Evolutionary conservation across 2,888 invertebrate species (phyloP), one percentile per base, ranked within the genome.

Genomic region (Anodontia alba): DNA sequence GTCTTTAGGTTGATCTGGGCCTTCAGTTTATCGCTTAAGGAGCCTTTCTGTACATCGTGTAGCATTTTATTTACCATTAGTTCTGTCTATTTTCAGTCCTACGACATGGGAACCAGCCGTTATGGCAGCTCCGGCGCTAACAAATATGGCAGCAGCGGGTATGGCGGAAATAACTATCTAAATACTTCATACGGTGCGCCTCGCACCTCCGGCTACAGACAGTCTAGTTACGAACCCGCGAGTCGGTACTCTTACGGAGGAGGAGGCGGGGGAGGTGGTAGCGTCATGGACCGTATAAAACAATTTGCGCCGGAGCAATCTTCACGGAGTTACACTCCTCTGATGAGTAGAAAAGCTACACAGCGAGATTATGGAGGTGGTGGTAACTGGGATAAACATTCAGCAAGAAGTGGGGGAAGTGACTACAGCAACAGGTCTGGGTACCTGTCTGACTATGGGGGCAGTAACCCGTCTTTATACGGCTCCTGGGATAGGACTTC

Each of bases 401-500:
- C 89, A 15, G 73, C 85, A 23, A 76, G 87, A 62, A 88, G 86
- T 83, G 84, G 83, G 26, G 83, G 85, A 17, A 87, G 87, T 66
- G 92, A 92, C 75, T 87, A 90, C 31, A 90, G 89, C 78, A 89
- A 84, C 66, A 86, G 88, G 54, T 91, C 91, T 31, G 92, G 92
- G 33, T 92, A 92, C 84, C 85, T 92, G 82, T 93, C 92, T 8
- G 92, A 93, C 84, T 92, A 90, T 80, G 92, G 92, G 23, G 91
- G 91, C 0, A 91, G 92, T 78, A 87, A 82, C 46, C 87, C 89
- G 29, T 90, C 91, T 15, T 84, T 90, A 12, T 91, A 91, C 79
- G 87, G 88, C 62, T 92, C 91, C 7, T 92, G 88, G 88, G 92
- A 92, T 78, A 83, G 92, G 62, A 85, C 87, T 38, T 92, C 92